Conservation (phyloP, 1,140 invertebrate genomes). For the Leptinotarsa defecta region DNA sequence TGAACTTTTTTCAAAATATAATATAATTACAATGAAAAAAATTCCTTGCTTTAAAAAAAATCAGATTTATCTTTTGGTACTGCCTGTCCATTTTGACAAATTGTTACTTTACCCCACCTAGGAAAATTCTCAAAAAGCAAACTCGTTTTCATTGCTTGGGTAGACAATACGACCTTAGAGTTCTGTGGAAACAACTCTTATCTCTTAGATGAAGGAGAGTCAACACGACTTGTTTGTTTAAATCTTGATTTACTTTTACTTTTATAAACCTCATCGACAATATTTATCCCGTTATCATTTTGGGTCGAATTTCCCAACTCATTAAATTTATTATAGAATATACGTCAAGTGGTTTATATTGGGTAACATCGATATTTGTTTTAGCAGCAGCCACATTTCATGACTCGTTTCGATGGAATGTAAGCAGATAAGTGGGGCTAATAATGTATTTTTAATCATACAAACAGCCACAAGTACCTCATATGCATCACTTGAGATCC, state of each 20-base stretch:
- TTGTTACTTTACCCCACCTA: too few species aligned
- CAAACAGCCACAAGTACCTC: neutral
- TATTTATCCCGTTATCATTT: neutral
- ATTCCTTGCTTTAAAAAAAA: too few species aligned
- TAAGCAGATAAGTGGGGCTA: neutral
- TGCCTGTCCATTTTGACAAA: too few species aligned
- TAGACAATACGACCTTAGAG: too few species aligned
- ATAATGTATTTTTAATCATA: conserved; percentile 4
- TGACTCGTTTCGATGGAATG: neutral
- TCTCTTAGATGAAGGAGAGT: too few species aligned
- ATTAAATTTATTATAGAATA: neutral
- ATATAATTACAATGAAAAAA: too few species aligned
- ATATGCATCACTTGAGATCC: neutral
- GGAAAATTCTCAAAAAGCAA: too few species aligned
- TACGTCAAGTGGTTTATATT: conserved; percentile 3
- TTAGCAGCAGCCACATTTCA: neutral
- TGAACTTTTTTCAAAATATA: too few species aligned
- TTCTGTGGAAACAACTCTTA: too few species aligned
- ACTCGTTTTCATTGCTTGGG: too few species aligned
- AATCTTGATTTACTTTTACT: neutral
- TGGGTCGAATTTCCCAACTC: neutral
- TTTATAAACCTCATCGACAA: neutral
- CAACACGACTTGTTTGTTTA: too few species aligned
- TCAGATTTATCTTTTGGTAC: too few species aligned
- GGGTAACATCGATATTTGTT: neutral